Base-by-base conservation (phyloP, 30 jellyfish, hydroid and myxozoan genomes). In the Aurelia aurita complex sp. Pacific region DNA sequence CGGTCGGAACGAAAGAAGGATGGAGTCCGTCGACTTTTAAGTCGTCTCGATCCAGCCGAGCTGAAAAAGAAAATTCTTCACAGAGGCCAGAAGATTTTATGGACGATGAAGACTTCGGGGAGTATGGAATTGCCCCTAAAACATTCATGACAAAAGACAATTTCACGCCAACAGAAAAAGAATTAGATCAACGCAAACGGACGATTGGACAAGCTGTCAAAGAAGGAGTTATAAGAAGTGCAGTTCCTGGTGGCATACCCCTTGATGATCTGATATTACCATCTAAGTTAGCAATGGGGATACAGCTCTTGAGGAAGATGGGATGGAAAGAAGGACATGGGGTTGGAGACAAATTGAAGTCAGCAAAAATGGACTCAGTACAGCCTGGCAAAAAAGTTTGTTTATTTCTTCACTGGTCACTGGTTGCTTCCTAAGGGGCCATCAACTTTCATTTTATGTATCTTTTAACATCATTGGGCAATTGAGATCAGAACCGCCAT, bases 261-360 rank as follows among this genome's bases (percentile, higher is more conserved):
- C 69, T 83, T 53, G 97, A 88, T 79, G 98, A 89, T 67, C 85
- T 90, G 15, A 61, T 90, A 23, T 13, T 92, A 3, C 91, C 97
- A 5, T 77, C 97, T 1, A 91, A 89, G 63, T 61, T 83, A 12
- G 82, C 99, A 0, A 76, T 88, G 36, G 99, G 99, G 8, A 83
- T 96, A 14, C 66, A 59, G 74, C 89, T 96, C 13, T 78, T 96
- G 79, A 65, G 85, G 71, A 85, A 72, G 69, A 96, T 96, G 98
- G 99, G 99, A 10, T 96, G 99, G 99, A 96, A 91, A 68, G 99
- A 77, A 34, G 99, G 99, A 10, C 98, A 92, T 72, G 99, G 99
- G 16, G 85, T 96, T 70, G 99, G 99, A 6, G 98, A 92, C 35
- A 95, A 95, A 64, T 77, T 61, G 54, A 73, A 79, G 35, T 13